Percentiles rank a stretch among this genome's conserved stretches.
Conservation (phyloP, 1,140 invertebrate species). For the Sycobia sp. region DNA sequence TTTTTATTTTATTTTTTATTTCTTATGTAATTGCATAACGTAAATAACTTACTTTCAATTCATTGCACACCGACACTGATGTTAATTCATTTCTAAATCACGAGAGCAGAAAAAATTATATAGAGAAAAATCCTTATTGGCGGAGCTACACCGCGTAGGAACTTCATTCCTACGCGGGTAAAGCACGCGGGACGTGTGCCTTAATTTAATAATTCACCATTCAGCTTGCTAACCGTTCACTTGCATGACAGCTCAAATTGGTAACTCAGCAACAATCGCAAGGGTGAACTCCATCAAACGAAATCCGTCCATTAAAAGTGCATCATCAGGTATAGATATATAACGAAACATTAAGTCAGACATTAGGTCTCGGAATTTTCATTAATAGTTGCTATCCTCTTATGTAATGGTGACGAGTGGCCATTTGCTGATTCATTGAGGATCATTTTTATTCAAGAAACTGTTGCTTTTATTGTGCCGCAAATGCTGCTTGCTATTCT, state of each 20-base stretch:
- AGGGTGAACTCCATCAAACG: constrained; percentile 47
- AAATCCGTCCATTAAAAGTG: constrained; percentile 48
- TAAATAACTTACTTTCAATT: background rate
- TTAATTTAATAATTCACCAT: too few species aligned
- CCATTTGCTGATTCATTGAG: background rate
- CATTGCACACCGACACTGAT: background rate
- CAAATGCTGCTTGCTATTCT: too few species aligned
- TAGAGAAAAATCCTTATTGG: too few species aligned
- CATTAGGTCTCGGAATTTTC: background rate
- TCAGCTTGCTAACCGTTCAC: constrained; percentile 42
- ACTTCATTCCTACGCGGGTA: too few species aligned
- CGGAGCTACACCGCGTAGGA: too few species aligned
- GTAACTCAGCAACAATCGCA: constrained; percentile 40
- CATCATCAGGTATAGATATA: constrained; percentile 32
- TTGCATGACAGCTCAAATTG: constrained; percentile 55
- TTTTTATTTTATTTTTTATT: background rate
- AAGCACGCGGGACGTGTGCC: too few species aligned
- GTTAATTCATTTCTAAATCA: background rate
- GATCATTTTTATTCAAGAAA: too few species aligned
- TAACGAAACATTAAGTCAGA: background rate
- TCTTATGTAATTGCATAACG: constrained; percentile 5
- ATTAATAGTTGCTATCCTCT: background rate
- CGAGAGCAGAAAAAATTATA: too few species aligned
- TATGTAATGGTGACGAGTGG: background rate
- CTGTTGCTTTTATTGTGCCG: too few species aligned